Percentiles rank a stretch among this genome's conserved stretches.
Conservation (phyloP, 1,140 invertebrate genomes). For the Grapholita molesta region DNA sequence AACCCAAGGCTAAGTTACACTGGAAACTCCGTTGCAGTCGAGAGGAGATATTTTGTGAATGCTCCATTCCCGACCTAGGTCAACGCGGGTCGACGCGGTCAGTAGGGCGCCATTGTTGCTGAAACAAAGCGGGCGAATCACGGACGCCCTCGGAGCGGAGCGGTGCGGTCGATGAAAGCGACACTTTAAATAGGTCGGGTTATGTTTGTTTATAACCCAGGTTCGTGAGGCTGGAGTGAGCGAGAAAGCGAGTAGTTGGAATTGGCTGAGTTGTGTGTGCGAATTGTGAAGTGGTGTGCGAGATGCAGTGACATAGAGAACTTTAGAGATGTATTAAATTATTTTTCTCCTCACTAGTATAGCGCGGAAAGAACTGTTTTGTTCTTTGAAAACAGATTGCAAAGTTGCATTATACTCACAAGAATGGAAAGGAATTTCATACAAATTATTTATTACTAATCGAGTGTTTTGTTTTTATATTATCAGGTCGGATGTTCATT, state of each 20-base stretch:
- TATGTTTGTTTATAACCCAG: not conserved
- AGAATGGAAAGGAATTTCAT: too few relatives aligned
- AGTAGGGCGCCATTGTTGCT: not conserved
- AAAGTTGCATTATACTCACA: too few relatives aligned
- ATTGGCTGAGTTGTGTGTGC: not conserved
- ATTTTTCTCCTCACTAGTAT: too few relatives aligned
- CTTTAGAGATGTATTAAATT: too few relatives aligned
- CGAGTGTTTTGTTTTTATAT: too few relatives aligned
- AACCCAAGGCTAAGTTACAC: not conserved
- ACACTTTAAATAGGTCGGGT: not conserved
- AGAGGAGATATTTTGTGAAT: not conserved
- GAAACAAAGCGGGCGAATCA: not conserved
- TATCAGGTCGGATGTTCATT: too few relatives aligned
- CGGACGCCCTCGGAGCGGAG: not conserved
- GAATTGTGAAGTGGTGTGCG: not conserved
- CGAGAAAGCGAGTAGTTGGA: not conserved
- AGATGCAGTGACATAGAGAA: too few relatives aligned
- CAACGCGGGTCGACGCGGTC: not conserved
- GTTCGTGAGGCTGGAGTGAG: not conserved
- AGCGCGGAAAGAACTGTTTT: too few relatives aligned
- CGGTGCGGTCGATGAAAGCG: not conserved
- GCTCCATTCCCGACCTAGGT: not conserved
- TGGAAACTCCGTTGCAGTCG: not conserved
- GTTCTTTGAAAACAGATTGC: too few relatives aligned
- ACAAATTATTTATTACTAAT: too few relatives aligned